Base-by-base conservation (phyloP, 2,113 vertebrate genomes). In the Ciconia boyciana region DNA sequence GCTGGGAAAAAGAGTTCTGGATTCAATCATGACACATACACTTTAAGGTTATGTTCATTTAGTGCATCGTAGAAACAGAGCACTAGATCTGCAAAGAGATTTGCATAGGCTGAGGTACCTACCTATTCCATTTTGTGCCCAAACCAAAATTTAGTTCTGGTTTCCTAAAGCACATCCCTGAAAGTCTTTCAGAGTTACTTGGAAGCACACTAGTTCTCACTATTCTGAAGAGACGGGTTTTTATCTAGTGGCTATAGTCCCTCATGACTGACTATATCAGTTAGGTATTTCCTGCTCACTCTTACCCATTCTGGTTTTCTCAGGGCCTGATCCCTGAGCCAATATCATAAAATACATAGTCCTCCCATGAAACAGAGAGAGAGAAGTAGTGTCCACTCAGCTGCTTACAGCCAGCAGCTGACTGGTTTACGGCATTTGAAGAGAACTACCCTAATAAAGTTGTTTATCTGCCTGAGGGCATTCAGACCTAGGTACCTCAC, bases 171-270 rank as follows among this genome's bases (percentile, higher is more conserved):
- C 39, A 51, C 1, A 0, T 64, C 31, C 43, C 72, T 84, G 24
- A 43, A 78, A 48, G 52, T 60, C 16, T 80, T 46, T 52, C 68
- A 46, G 43, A 51, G 81, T 72, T 71, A 65, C 10, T 26, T 32
- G 44, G 68, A 68, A 74, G 16, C 39, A 39, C 29, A 11, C 4
- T 20, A 39, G 58, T 41, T 60, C 46, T 91, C 68, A 21, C 20
- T 61, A 1, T 54, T 46, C 52, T 66, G 46, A 48, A 49, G 46
- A 36, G 48, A 46, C 0, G 0, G 6, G 17, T 2, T 54, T 87
- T 80, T n/a, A 10, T 48, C 20, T 54, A 28, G 20, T 12, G 20
- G 14, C 39, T 60, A 1, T 18, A 46, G 24, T 61, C 34, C 34
- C 39, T 80, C 31, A 31, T 46, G 36, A 74, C 34, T 61, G 24